Base-by-base conservation (phyloP, 1,140 invertebrate species). In the Psilanteris sp. region DNA sequence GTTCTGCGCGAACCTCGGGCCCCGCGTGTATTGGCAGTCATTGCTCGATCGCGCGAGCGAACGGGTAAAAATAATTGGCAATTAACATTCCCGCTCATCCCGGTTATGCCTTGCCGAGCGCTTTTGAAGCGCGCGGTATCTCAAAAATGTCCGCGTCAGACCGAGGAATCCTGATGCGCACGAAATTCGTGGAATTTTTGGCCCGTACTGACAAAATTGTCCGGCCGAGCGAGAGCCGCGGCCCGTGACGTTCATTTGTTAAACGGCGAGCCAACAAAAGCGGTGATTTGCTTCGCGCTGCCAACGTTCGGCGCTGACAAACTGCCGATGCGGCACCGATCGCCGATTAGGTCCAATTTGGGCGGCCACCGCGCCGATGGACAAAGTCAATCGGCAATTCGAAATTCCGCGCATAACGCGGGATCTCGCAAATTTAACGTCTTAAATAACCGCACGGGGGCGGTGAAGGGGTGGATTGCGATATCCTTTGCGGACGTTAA, bases 171-270 rank as follows among this genome's bases (percentile, higher is more conserved):
- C 76, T 72, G 31, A 46, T 52, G 31, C 50, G 50, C 29, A 39
- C 77, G 67, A 80, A 83, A 82, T 82, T 74, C 70, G 48, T 55
- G 64, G 81, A 83, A 82, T 83, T 81, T 73, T 76, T 70, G 77
- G 62, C 55, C 52, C 48, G 46, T 36, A 37, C 20, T 43, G 34
- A 16, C 48, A 29, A 37, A 55, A 37, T 27, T 29, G 43, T 39
- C 43, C 16, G 57, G 39, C 3, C 13, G 32, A 20, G 14, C 39
- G n/a, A n/a, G 27, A 1, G n/a, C 24, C 11, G 32, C 24, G 31
- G 34, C 31, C 43, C 7, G 32, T 29, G 37, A 27, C n/a, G 39
- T 50, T 48, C 20, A 22, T 39, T 29, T 64, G 20, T 41, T 24
- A n/a, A 22, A 41, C 20, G 31, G 10, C 31, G 11, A 14, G 31